Base-by-base conservation (phyloP, 1,140 invertebrate species). In the Euwallacea fornicatus region DNA sequence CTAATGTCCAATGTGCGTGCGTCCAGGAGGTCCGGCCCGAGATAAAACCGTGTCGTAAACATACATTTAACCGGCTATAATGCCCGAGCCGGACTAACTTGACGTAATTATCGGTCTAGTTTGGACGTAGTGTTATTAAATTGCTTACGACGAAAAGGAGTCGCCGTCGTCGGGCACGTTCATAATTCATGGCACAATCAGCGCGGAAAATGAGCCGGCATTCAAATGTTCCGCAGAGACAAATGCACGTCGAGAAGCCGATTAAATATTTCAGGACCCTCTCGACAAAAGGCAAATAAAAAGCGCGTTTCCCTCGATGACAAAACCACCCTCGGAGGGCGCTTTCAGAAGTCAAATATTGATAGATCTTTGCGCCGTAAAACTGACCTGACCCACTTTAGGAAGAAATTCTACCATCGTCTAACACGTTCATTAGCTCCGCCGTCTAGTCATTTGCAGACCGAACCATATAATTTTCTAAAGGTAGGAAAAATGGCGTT, bases 61-160 rank as follows among this genome's bases (percentile, higher is more conserved):
- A 70, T 61, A 70, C 68, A 70, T 70, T 70, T 70, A 70, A 64
- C 62, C 56, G 47, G 21, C 60, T 63, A 70, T 70, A 70, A 70
- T 70, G 68, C 68, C 43, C 42, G 42, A 33, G 42, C 68, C 58
- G 33, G 33, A 43, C 68, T 70, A 55, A 46, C 68, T 63, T 63
- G 68, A 70, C 68, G 68, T 70, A 70, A 70, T 70, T 70, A 64
- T 61, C 33, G 33, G 43, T 64, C 53, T 56, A 58, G 41, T 44
- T 70, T 43, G 55, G 47, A 13, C 59, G 59, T 46, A n/a, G 42
- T 63, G 43, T 16, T 13, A 13, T 46, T 63, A 43, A 42, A 42
- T 61, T 61, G 16, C 10, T 21, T 15, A 61, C 43, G 21, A 61
- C 41, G 8, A 8, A n/a, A 41, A 33, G 21, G 21, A 33, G 21